Evolutionary conservation across 1,140 invertebrate species (phyloP), one percentile per base, ranked within the genome.

Genomic region (Pseudoatta argentina): DNA sequence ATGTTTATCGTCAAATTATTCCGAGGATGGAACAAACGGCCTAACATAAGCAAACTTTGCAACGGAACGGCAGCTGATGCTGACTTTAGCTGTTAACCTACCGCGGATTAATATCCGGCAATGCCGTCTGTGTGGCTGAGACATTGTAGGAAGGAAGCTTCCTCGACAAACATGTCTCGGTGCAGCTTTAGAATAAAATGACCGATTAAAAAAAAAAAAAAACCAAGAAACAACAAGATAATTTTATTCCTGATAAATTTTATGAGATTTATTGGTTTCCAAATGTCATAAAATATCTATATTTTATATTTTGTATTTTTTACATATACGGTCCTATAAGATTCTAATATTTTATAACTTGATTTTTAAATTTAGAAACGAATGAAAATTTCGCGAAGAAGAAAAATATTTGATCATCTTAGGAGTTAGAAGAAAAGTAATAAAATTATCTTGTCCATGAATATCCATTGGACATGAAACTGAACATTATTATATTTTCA

Each of bases 1-100:
- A 92, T 93, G 92, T 93, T 93, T 93, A 93, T 91, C 86, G 39
- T 44, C 85, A 89, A 91, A 91, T 91, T 93, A 93, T 93, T 92
- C 90, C 89, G 86, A 87, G 90, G 90, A 85, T 88, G 82, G 83
- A 83, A 85, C 88, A 79, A 86, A 83, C 89, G 86, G 86, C 66
- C 87, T 90, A 93, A 90, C 89, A 76, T 92, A 93, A 93, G 92
- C 92, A 93, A 93, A 93, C 92, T 91, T 91, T 57, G 64, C 88
- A 63, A 73, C 79, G 88, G 61, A 89, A 86, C 83, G 76, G 63
- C 87, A 86, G 86, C 91, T 73, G 73, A 82, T 85, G 88, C 90
- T 89, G 90, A 89, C 88, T 91, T 86, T 69, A 87, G 85, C 83
- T 88, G 83, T 88, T 89, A 88, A 87, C 73, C 71, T 88, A 78